Percentiles rank a stretch among this genome's conserved stretches.
Evolutionary conservation across 2,888 invertebrate species (phyloP).

Genomic region (Agrochola litura): DNA sequence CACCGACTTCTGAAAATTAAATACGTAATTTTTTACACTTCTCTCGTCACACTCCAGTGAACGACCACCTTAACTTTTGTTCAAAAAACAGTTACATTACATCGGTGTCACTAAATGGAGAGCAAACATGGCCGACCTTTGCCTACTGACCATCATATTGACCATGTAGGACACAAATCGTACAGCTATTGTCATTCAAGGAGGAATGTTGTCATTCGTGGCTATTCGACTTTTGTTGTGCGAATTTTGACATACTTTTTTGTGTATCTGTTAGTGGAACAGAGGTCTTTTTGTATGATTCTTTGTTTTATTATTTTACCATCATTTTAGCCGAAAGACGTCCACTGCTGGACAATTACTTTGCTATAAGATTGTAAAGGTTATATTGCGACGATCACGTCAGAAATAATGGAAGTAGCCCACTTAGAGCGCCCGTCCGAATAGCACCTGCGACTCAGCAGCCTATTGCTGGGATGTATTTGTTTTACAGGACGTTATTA

Average conservation of each 20-base stretch:
- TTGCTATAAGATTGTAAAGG: background rate
- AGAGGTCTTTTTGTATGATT: background rate
- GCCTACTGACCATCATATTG: slow-evolving; percentile 53
- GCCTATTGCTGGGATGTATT: no score
- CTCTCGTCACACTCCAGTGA: slow-evolving; percentile 28
- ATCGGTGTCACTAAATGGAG: slow-evolving; percentile 46
- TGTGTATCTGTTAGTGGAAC: slow-evolving; percentile 1
- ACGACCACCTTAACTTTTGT: slow-evolving; percentile 24
- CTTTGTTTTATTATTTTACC: background rate
- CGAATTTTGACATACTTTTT: slow-evolving; percentile 19
- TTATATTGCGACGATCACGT: background rate
- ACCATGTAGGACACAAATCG: slow-evolving; percentile 35
- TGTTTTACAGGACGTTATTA: no score
- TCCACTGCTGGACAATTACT: background rate
- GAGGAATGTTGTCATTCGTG: slow-evolving; percentile 25
- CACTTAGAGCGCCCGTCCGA: no score
- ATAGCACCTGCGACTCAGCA: no score
- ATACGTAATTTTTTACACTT: background rate
- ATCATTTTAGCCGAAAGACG: background rate
- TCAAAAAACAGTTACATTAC: slow-evolving; percentile 40
- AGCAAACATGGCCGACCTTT: slow-evolving; percentile 63
- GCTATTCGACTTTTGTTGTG: slow-evolving; percentile 20
- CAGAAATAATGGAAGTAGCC: background rate
- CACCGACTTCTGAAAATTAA: background rate
- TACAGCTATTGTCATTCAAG: slow-evolving; percentile 51